phyloP scores from a whole-genome alignment of 2,888 invertebrate species.

The Philonicus albiceps region DNA sequence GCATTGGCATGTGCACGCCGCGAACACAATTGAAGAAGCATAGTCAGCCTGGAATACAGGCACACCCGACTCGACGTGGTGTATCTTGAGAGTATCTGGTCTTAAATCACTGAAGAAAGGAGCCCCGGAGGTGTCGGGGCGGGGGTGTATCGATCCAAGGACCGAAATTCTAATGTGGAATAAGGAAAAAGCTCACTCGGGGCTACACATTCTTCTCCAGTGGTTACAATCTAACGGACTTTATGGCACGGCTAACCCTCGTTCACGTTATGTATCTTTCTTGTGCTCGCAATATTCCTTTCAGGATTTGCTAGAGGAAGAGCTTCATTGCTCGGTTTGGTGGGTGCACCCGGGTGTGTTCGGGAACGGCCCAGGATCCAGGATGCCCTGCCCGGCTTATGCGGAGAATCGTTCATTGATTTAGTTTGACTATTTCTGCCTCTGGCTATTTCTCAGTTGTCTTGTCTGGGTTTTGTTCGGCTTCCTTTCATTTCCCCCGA shows the following conservation, averaged over 20 bases:
- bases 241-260: constrained; percentile 33
- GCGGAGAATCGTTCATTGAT: constrained; percentile 36
- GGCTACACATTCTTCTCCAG: constrained; percentile 39
- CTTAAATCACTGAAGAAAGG: constrained; percentile 41
- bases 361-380: not conserved
- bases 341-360: not conserved
- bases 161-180: constrained; percentile 40
- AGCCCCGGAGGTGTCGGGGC: not conserved
- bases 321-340: constrained; percentile 4
- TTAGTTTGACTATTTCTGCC: constrained; percentile 40
- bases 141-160: constrained; percentile 33
- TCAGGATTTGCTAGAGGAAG: constrained; percentile 16
- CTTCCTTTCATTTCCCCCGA: constrained; percentile 23
- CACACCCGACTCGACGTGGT: constrained; percentile 1
- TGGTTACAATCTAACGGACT: constrained; percentile 39
- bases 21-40: constrained; percentile 16
- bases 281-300: constrained; percentile 27
- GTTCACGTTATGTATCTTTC: constrained; percentile 32
- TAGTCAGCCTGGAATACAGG: constrained; percentile 15
- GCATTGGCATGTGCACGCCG: not conserved
- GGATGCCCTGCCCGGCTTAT: not conserved
- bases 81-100: constrained; percentile 35
- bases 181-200: constrained; percentile 40
- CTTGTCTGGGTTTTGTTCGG: constrained; percentile 33
- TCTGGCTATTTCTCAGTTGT: constrained; percentile 38